Percentiles rank a stretch among this genome's conserved stretches.
Evolutionary conservation across 2,888 invertebrate genomes (phyloP).

Genomic region (Odontothrips loti): DNA sequence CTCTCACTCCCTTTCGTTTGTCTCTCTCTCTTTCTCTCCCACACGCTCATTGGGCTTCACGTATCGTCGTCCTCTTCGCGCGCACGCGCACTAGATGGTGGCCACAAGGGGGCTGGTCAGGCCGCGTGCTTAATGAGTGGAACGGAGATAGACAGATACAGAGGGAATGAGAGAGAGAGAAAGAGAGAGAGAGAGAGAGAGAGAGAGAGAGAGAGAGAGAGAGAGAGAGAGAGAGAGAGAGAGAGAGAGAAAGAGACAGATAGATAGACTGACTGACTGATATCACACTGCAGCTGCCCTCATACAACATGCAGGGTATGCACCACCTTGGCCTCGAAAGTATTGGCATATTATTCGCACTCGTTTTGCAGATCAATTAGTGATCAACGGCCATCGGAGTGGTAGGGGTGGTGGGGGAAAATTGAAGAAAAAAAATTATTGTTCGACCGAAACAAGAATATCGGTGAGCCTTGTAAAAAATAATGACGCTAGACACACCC

Average conservation of each 20-base stretch:
- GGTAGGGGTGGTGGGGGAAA: no score
- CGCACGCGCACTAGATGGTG: not conserved
- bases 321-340: no score
- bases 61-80: not conserved
- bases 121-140: slow-evolving; percentile 17
- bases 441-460: no score
- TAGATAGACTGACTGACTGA: no score
- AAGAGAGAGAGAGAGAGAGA: not conserved
- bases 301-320: no score
- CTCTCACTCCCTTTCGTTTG: not conserved
- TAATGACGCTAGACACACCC: no score
- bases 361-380: no score
- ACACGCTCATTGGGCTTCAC: not conserved
- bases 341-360: no score
- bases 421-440: no score
- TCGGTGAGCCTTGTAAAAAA: not conserved
- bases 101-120: not conserved
- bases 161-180: not conserved
- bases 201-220: slow-evolving; percentile 18
- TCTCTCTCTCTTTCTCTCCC: not conserved
- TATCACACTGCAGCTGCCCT: no score
- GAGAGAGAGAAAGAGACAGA: no score
- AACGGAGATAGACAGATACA: slow-evolving; percentile 12
- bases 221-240: not conserved
- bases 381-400: no score